These are phyloP conservation scores for Euphydryas editha DNA, from an alignment of 2,888 invertebrate genomes.

Conservation along the genomic window DNA sequence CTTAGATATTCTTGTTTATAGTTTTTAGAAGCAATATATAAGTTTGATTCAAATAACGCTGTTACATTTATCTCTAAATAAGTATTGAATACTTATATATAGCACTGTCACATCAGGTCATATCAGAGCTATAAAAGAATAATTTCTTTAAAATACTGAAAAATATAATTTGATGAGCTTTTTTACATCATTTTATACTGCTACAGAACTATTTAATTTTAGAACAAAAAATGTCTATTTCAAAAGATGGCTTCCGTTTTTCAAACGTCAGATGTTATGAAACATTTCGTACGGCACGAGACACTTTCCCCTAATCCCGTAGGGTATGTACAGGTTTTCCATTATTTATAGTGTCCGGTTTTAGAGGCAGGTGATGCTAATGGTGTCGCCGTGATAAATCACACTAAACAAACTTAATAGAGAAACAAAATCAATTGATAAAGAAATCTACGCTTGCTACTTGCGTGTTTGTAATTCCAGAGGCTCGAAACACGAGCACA, in stretches of 20 bases:
- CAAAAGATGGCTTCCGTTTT: background rate
- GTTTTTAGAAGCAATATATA: background rate
- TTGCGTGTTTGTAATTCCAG: conserved; percentile 20
- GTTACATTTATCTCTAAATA: background rate
- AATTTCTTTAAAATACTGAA: no score
- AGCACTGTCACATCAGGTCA: background rate
- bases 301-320: conserved; percentile 54
- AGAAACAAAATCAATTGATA: conserved; percentile 35
- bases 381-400: conserved; percentile 53
- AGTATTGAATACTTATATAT: background rate
- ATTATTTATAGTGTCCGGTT: conserved; percentile 79
- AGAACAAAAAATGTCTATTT: background rate
- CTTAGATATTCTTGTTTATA: background rate
- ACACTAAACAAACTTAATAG: conserved; percentile 45
- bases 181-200: no score
- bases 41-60: background rate
- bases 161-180: no score
- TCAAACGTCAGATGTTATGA: conserved; percentile 24
- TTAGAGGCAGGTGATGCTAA: conserved; percentile 70
- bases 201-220: background rate
- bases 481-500: conserved; percentile 7
- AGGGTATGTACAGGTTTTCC: conserved; percentile 68
- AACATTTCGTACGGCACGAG: conserved; percentile 56
- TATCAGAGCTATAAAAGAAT: no score
- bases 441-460: conserved; percentile 16